phyloP scores from a whole-genome alignment of 1,140 invertebrate genomes.

The Saccostrea glomerata region DNA sequence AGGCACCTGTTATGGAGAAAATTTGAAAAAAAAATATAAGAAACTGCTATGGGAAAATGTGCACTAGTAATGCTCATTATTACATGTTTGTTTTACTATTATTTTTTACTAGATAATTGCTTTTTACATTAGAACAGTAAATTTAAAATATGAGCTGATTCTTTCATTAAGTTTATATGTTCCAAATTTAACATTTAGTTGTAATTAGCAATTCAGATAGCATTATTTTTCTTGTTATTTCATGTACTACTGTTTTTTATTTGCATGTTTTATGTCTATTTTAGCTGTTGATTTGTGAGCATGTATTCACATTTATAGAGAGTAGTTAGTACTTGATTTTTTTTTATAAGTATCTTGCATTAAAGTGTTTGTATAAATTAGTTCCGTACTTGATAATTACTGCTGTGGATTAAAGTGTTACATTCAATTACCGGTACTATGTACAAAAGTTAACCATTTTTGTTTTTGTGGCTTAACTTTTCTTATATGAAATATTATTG shows the following conservation, averaged over 20 bases:
- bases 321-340: background rate
- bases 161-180: background rate
- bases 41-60: background rate
- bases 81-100: background rate
- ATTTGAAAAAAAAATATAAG: background rate
- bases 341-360: background rate
- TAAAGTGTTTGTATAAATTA: too few species aligned
- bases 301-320: too few species aligned
- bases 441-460: too few species aligned
- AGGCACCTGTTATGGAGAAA: background rate
- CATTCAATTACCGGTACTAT: too few species aligned
- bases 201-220: background rate
- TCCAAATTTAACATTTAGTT: background rate
- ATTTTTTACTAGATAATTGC: background rate
- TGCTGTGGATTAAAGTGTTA: too few species aligned
- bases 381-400: too few species aligned
- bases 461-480: too few species aligned
- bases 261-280: too few species aligned
- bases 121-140: background rate
- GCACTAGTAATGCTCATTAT: background rate
- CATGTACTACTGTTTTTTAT: background rate
- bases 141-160: background rate
- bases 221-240: background rate
- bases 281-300: background rate
- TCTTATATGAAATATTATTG: too few species aligned